Conservation (phyloP, 1,140 invertebrate genomes). For the Danaus plexippus region DNA sequence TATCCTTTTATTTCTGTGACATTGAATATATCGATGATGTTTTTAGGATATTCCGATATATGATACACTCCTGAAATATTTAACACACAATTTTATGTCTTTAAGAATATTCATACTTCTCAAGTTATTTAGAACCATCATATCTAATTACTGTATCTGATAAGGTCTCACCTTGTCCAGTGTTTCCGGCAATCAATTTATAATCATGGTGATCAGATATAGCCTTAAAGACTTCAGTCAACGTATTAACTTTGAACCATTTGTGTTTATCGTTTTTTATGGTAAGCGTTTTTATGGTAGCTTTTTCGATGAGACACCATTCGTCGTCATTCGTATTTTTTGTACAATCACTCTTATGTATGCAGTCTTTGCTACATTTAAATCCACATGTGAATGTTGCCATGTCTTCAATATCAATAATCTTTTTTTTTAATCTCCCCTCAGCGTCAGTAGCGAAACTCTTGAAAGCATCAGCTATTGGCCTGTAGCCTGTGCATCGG, state of each 20-base stretch:
- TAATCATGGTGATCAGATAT: conserved; percentile 35
- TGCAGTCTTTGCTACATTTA: conserved; percentile 33
- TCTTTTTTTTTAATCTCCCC: conserved; percentile 32
- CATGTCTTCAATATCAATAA: conserved; percentile 70
- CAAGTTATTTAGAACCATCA: background rate
- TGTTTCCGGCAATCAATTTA: conserved; percentile 56
- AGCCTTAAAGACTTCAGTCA: conserved; percentile 49
- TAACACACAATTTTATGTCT: no score
- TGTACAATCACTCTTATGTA: conserved; percentile 18
- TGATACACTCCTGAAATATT: conserved; percentile 57
- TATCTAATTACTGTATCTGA: background rate
- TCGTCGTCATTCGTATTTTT: conserved; percentile 22
- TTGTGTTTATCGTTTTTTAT: conserved; percentile 37
- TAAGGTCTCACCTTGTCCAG: conserved; percentile 43
- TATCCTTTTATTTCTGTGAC: conserved; percentile 77
- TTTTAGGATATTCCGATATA: conserved; percentile 44
- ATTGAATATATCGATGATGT: conserved; percentile 81
- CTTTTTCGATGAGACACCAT: conserved; percentile 41
- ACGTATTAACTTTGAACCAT: conserved; percentile 73
- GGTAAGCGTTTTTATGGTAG: conserved; percentile 27
- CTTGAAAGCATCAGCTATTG: conserved; percentile 83
- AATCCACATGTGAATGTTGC: conserved; percentile 34
- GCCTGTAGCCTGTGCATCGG: conserved; percentile 89
- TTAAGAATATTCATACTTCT: no score
- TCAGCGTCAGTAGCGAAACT: conserved; percentile 39